Percentiles rank a stretch among this genome's conserved stretches.
These are phyloP conservation scores for Laothoe populi DNA, from an alignment of 2,888 invertebrate genomes.

Conservation along the genomic window DNA sequence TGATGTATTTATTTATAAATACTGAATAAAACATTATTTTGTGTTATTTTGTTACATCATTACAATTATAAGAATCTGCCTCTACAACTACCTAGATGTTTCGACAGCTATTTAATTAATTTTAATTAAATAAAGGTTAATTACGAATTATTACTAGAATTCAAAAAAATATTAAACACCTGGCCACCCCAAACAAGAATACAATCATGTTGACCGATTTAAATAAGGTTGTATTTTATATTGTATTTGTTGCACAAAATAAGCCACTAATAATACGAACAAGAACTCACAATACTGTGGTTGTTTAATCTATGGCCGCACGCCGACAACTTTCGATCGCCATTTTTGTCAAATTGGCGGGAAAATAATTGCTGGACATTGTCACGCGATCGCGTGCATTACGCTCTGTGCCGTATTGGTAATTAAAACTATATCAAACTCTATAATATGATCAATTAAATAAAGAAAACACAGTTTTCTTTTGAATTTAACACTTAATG, in stretches of 20 bases:
- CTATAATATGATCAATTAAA: slow-evolving; percentile 11
- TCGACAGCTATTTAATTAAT: no score
- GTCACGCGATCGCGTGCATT: slow-evolving; percentile 66
- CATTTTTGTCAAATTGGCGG: slow-evolving; percentile 70
- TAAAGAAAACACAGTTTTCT: background rate
- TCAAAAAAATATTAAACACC: background rate
- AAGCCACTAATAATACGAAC: slow-evolving; percentile 55
- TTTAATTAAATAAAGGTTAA: no score
- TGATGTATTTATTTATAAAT: no score
- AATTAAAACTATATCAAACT: slow-evolving; percentile 24
- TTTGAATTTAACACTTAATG: background rate
- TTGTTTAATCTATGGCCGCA: slow-evolving; percentile 47
- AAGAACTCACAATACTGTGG: slow-evolving; percentile 59
- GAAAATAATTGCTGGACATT: slow-evolving; percentile 56
- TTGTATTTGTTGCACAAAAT: slow-evolving; percentile 64
- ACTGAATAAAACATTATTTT: no score
- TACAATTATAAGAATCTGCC: no score
- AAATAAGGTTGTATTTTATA: slow-evolving; percentile 62
- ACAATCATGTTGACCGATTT: slow-evolving; percentile 52
- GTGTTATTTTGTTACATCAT: no score
- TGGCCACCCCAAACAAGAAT: slow-evolving; percentile 40
- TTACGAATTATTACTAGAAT: background rate
- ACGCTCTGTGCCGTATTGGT: slow-evolving; percentile 33
- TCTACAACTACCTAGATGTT: no score
- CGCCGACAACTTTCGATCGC: slow-evolving; percentile 62